These are phyloP conservation scores for Eupithecia subumbrata DNA, from an alignment of 2,888 invertebrate species.

Conservation along the genomic window DNA sequence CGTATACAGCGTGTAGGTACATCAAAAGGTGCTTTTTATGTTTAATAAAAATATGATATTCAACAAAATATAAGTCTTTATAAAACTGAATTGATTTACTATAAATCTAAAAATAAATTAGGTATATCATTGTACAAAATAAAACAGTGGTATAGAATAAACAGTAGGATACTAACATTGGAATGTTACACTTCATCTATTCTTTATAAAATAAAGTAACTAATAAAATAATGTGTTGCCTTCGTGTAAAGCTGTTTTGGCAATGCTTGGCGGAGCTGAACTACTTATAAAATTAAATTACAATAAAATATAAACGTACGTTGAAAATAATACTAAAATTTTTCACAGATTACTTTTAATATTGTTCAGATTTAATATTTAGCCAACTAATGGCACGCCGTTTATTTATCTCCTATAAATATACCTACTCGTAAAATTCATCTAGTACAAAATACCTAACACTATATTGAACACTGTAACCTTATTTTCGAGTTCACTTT, in stretches of 20 bases:
- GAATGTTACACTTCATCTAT: conserved; percentile 43
- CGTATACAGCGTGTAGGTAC: conserved; percentile 34
- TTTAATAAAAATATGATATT: conserved; percentile 37
- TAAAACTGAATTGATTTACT: conserved; percentile 28
- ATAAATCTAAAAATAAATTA: conserved; percentile 33
- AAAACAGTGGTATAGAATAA: conserved; percentile 39
- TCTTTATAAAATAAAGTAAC: conserved; percentile 26
- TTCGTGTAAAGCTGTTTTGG: conserved; percentile 34
- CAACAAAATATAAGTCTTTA: conserved; percentile 33
- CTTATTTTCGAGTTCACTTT: conserved; percentile 18
- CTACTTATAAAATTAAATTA: conserved; percentile 12
- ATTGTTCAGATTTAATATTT: conserved; percentile 7
- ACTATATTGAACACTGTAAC: conserved; percentile 25
- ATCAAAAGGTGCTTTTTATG: conserved; percentile 40
- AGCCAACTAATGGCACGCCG: conserved; percentile 14
- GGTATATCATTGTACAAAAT: conserved; percentile 37
- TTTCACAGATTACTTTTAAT: conserved; percentile 17
- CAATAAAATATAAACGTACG: conserved; percentile 15
- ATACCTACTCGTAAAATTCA: conserved; percentile 3
- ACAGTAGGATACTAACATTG: conserved; percentile 40
- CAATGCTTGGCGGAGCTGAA: conserved; percentile 31
- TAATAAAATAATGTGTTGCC: conserved; percentile 27
- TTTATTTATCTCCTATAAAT: background rate
- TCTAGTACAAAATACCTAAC: conserved; percentile 15
- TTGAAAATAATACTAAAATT: conserved; percentile 18